Evolutionary conservation across 2,888 invertebrate species (phyloP).

Genomic region (Rhagium mordax): DNA sequence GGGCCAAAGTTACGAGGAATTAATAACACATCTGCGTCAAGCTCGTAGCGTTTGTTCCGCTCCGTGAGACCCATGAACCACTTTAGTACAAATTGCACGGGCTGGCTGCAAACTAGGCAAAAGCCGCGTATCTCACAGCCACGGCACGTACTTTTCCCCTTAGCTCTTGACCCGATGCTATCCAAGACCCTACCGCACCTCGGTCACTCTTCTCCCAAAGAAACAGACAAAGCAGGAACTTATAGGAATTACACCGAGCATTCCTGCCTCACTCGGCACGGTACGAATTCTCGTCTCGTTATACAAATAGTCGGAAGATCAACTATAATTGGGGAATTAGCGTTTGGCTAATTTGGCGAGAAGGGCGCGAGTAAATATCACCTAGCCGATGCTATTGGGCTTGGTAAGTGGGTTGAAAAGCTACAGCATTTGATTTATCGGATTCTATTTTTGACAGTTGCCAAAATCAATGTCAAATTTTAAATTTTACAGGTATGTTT

Average conservation of each 20-base stretch:
- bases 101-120: slow-evolving; percentile 58
- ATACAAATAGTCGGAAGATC: slow-evolving; percentile 25
- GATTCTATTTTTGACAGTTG: too few relatives aligned
- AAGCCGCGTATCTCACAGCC: slow-evolving; percentile 64
- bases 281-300: slow-evolving; percentile 23
- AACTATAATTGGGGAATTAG: slow-evolving; percentile 28
- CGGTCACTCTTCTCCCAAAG: slow-evolving; percentile 21
- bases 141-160: slow-evolving; percentile 62
- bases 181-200: slow-evolving; percentile 41
- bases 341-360: slow-evolving; percentile 23
- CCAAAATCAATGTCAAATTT: too few relatives aligned
- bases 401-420: neutral
- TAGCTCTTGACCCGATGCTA: slow-evolving; percentile 61
- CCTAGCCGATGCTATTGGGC: neutral
- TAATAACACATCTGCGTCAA: neutral
- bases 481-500: too few relatives aligned
- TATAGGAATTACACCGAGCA: slow-evolving; percentile 1
- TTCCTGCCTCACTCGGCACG: slow-evolving; percentile 8
- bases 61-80: neutral
- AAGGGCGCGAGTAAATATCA: neutral
- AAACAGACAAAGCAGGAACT: slow-evolving; percentile 28
- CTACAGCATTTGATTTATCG: too few relatives aligned
- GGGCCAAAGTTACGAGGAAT: too few relatives aligned
- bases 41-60: slow-evolving; percentile 10
- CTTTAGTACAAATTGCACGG: slow-evolving; percentile 39